Percentiles rank a stretch among this genome's conserved stretches.
phyloP scores from a whole-genome alignment of 2,113 vertebrate species.

The Kryptolebias marmoratus region DNA sequence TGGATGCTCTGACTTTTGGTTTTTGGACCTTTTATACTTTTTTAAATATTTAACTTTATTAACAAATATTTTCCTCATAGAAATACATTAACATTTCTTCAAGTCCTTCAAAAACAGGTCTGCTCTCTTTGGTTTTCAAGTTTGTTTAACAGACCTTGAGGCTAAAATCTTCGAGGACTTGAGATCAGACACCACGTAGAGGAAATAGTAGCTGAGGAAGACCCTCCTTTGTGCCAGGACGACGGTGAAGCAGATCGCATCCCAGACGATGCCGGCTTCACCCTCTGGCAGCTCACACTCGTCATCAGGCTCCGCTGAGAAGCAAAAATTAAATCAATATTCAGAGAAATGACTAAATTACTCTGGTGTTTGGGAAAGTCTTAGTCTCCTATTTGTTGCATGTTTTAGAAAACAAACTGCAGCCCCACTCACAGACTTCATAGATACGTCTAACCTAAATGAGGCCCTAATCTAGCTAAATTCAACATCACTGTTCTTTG shows the following conservation, averaged over 20 bases:
- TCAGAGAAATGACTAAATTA: neutral
- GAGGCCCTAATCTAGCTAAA: no score
- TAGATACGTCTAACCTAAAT: no score
- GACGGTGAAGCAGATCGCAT: conserved; percentile 80
- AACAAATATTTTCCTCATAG: no score
- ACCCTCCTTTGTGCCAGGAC: conserved; percentile 79
- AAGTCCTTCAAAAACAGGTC: no score
- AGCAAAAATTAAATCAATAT: neutral
- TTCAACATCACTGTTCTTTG: no score
- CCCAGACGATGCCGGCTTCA: conserved; percentile 84
- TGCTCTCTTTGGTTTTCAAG: neutral
- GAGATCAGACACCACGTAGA: conserved; percentile 81
- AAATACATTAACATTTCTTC: no score
- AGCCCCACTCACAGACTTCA: no score
- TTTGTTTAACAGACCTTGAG: conserved; percentile 73
- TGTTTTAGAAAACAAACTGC: no score
- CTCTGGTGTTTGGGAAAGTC: neutral
- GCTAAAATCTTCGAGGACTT: conserved; percentile 80
- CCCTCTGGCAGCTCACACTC: conserved; percentile 79
- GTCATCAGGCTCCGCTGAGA: conserved; percentile 72
- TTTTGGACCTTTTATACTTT: no score
- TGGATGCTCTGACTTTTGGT: no score
- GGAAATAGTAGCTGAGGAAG: conserved; percentile 84
- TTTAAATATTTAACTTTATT: no score
- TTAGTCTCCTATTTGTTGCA: no score